Evolutionary conservation across 2,113 vertebrate genomes (phyloP).

Genomic region (Forbesichthys papilliferus): DNA sequence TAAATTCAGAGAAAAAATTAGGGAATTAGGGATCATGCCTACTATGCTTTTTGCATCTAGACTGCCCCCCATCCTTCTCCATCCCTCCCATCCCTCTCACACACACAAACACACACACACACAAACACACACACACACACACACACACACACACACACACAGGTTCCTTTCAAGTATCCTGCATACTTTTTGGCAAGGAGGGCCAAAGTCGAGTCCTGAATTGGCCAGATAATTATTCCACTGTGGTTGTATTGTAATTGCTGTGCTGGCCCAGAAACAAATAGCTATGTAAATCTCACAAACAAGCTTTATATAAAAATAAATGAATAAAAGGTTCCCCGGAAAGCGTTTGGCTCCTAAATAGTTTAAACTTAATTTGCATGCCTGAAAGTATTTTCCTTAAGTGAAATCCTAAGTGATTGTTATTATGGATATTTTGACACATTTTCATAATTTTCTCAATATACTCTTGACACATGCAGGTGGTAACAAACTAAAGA

Average conservation of each 20-base stretch:
- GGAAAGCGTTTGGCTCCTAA: background rate
- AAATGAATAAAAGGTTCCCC: background rate
- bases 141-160: background rate
- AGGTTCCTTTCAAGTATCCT: constrained; percentile 21
- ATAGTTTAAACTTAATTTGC: background rate
- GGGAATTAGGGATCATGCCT: constrained; percentile 53
- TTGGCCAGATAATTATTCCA: constrained; percentile 24
- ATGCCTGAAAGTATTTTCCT: background rate
- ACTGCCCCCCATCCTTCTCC: background rate
- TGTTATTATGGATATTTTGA: background rate
- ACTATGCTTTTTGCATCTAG: constrained; percentile 7
- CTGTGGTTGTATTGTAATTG: constrained; percentile 22
- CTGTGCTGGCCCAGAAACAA: constrained; percentile 4
- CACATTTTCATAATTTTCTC: background rate
- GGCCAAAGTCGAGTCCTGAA: constrained; percentile 31
- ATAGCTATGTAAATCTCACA: background rate
- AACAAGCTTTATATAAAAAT: background rate
- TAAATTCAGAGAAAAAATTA: constrained; percentile 60
- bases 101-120: background rate
- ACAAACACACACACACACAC: too few species aligned
- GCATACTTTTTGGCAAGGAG: constrained; percentile 29
- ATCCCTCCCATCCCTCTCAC: background rate
- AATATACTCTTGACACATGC: constrained; percentile 43
- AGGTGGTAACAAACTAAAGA: constrained; percentile 91
- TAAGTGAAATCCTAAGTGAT: constrained; percentile 8